These are phyloP conservation scores for Drosophila koepferae DNA, from an alignment of 2,888 invertebrate genomes.

Conservation along the genomic window DNA sequence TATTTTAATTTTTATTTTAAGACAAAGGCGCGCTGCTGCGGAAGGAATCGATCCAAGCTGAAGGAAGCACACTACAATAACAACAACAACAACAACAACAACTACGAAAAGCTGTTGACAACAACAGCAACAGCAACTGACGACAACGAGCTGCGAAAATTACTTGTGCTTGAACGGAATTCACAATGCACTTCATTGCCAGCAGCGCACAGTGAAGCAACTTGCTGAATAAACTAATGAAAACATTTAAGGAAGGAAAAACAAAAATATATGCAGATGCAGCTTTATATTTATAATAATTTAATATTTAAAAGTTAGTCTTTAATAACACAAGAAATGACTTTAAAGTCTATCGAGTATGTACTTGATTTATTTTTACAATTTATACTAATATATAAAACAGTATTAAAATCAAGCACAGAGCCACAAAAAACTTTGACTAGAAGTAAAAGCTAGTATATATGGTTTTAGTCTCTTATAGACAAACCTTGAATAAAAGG, in stretches of 20 bases:
- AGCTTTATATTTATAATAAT: neutral
- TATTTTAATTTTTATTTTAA: slow-evolving; percentile 36
- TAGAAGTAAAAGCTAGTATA: neutral
- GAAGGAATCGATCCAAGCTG: slow-evolving; percentile 60
- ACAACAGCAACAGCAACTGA: slow-evolving; percentile 11
- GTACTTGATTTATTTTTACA: no score
- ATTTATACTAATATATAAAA: no score
- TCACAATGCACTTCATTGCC: slow-evolving; percentile 66
- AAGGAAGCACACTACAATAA: slow-evolving; percentile 62
- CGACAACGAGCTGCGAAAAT: slow-evolving; percentile 68
- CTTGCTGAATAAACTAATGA: neutral
- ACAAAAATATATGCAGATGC: neutral
- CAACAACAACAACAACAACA: slow-evolving; percentile 1
- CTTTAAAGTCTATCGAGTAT: no score
- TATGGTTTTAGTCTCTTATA: neutral
- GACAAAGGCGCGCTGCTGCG: slow-evolving; percentile 55
- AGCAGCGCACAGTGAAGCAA: slow-evolving; percentile 35
- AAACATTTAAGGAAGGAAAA: neutral
- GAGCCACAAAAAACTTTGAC: neutral
- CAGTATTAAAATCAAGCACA: no score
- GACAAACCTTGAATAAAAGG: neutral
- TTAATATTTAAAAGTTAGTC: neutral
- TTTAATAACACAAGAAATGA: no score
- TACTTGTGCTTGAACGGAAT: slow-evolving; percentile 79
- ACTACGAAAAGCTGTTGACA: slow-evolving; percentile 10